A percentile compares a stretch with the other conserved stretches of the same genome.
Evolutionary conservation across 2,797 vertebrate species (phyloP).

Genomic region (Sebastes hubbsi): DNA sequence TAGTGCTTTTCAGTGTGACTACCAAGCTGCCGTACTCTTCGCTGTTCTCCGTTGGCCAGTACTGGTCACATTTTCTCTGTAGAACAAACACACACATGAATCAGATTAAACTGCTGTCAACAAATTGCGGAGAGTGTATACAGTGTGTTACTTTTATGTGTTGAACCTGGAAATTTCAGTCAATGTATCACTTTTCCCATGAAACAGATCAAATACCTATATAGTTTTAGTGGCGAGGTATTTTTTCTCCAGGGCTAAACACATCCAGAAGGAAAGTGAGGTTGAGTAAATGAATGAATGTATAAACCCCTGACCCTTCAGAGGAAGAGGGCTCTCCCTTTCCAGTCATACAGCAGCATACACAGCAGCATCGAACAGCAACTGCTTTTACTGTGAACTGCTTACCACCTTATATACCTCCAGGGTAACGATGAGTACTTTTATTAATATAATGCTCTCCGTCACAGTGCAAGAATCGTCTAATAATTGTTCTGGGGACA

Average conservation of each 20-base stretch:
- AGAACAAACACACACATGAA: neutral
- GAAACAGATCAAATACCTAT: neutral
- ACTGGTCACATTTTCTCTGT: constrained; percentile 95
- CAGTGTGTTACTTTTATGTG: neutral
- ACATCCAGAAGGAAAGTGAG: neutral
- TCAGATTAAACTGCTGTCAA: neutral
- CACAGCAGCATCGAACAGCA: neutral
- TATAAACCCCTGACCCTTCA: neutral
- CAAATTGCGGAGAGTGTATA: neutral
- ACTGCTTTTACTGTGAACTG: neutral
- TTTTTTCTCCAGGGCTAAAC: neutral
- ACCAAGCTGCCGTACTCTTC: constrained; percentile 93
- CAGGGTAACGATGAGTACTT: neutral
- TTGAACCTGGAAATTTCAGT: neutral
- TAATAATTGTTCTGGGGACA: neutral
- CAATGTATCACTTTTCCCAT: neutral
- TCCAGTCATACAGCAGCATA: neutral
- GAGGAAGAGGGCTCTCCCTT: neutral
- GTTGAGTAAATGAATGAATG: neutral
- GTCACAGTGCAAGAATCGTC: neutral
- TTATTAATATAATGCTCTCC: neutral
- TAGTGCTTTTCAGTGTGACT: constrained; percentile 91
- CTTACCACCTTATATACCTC: neutral
- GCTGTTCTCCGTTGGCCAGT: constrained; percentile 93
- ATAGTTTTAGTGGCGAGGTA: neutral